phyloP scores from a whole-genome alignment of 2,888 invertebrate species.

The Hydraecia micacea region DNA sequence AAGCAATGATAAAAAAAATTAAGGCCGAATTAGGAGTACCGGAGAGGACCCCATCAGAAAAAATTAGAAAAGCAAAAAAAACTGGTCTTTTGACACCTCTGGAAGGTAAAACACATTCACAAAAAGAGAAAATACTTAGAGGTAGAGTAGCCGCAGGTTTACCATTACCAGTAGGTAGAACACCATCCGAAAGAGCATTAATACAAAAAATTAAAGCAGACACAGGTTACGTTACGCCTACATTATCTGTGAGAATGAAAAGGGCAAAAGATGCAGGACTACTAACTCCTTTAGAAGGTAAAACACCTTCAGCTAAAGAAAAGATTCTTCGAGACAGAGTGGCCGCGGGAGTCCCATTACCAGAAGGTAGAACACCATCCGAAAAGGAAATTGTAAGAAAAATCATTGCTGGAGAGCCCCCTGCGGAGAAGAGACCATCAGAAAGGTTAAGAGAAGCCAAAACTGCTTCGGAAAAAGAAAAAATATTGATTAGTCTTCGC shows the following conservation, averaged over 20 bases:
- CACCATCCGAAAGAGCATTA: constrained; percentile 62
- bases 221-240: constrained; percentile 64
- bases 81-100: constrained; percentile 48
- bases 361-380: constrained; percentile 65
- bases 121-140: constrained; percentile 69
- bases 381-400: constrained; percentile 59
- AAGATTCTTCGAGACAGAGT: constrained; percentile 59
- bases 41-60: constrained; percentile 36
- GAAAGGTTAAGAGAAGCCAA: constrained; percentile 66
- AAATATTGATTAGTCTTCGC: constrained; percentile 63
- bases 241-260: constrained; percentile 61
- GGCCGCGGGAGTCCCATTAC: constrained; percentile 47
- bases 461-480: constrained; percentile 67
- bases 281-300: constrained; percentile 64
- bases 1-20: constrained; percentile 38
- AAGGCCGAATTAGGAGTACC: constrained; percentile 12
- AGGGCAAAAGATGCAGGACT: constrained; percentile 62
- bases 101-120: constrained; percentile 59
- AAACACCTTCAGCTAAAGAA: constrained; percentile 65
- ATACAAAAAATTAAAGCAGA: constrained; percentile 59
- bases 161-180: constrained; percentile 64
- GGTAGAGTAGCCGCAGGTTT: constrained; percentile 60
- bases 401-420: constrained; percentile 17
- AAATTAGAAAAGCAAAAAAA: constrained; percentile 36
- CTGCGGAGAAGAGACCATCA: constrained; percentile 46